phyloP scores from a whole-genome alignment of 2,888 invertebrate species.

The Hipparchia sbordonii region DNA sequence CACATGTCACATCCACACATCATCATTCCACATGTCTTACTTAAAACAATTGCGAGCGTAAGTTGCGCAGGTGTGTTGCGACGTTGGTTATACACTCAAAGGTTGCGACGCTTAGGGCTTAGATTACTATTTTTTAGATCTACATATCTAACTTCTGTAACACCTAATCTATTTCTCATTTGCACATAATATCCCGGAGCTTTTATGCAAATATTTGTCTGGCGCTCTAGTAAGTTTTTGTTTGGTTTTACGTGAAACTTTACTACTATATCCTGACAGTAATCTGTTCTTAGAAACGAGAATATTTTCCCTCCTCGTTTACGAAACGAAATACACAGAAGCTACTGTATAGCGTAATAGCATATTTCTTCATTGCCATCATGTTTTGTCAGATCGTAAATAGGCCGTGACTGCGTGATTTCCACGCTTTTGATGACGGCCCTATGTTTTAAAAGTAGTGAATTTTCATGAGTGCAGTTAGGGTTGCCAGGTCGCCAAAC shows the following conservation, averaged over 20 bases:
- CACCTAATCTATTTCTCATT: background rate
- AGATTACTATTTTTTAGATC: no score
- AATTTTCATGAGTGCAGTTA: slow-evolving; percentile 60
- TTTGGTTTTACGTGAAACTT: slow-evolving; percentile 33
- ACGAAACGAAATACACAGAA: slow-evolving; percentile 26
- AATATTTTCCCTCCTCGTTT: slow-evolving; percentile 21
- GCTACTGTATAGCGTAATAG: slow-evolving; percentile 25
- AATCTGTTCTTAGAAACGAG: slow-evolving; percentile 27
- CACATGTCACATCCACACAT: no score
- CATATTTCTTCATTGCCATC: slow-evolving; percentile 41
- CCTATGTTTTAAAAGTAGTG: slow-evolving; percentile 63
- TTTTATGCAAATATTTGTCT: slow-evolving; percentile 32
- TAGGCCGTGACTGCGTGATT: slow-evolving; percentile 57
- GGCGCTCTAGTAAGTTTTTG: slow-evolving; percentile 26
- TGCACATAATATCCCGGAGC: background rate
- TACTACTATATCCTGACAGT: slow-evolving; percentile 31
- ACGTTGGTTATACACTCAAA: no score
- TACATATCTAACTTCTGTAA: background rate
- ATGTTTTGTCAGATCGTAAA: slow-evolving; percentile 57
- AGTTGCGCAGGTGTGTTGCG: no score
- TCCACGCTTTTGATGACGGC: slow-evolving; percentile 53
- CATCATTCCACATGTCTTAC: no score
- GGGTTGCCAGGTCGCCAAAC: no score
- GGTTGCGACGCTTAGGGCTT: no score
- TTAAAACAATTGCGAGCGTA: no score